Evolutionary conservation across 1,140 invertebrate genomes (phyloP), one percentile per base, ranked within the genome.

Genomic region (Acyrthosiphon pisum): DNA sequence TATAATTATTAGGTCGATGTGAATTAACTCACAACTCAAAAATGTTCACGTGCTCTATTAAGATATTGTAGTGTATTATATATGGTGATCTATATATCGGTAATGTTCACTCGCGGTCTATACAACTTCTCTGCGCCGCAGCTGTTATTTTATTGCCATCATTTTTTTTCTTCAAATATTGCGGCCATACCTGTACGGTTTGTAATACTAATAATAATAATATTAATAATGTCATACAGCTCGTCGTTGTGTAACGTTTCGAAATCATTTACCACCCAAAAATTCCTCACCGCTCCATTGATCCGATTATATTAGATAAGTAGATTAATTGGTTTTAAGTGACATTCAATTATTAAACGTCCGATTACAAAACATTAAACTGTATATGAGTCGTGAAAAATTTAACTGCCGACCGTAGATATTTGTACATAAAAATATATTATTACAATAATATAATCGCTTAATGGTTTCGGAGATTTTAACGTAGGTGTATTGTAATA

Each of bases 261-360:
- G 83, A 84, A 84, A 84, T 84, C 37, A 37, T 44, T 84, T 44
- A 41, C 8, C 23, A 37, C 41, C 37, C 9, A n/a, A 76, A 68
- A 76, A 76, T 76, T 26, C 41, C 23, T 84, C 22, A 7, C 8
- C 35, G 41, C 30, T 76, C n/a, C 60, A 76, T 76, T 76, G 30
- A 76, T 84, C 35, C 35, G 83, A 41, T 41, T 37, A 37, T 84
- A 84, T 84, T 41, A 26, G 20, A 44, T 84, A 84, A 84, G 37
- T 84, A 84, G 83, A 84, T 44, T 84, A 84, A 84, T 84, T 84
- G 83, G 41, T 41, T 37, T 84, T 84, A 84, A 84, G 83, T 84
- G 83, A 84, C 83, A 84, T 84, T 84, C 37, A 84, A 84, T 84
- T 41, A 26, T 84, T 84, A 84, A 18, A 76, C n/a, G 60, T 76